Percentiles rank a stretch among this genome's conserved stretches.
Conservation (phyloP, 2,113 vertebrate genomes). For the Morone saxatilis region DNA sequence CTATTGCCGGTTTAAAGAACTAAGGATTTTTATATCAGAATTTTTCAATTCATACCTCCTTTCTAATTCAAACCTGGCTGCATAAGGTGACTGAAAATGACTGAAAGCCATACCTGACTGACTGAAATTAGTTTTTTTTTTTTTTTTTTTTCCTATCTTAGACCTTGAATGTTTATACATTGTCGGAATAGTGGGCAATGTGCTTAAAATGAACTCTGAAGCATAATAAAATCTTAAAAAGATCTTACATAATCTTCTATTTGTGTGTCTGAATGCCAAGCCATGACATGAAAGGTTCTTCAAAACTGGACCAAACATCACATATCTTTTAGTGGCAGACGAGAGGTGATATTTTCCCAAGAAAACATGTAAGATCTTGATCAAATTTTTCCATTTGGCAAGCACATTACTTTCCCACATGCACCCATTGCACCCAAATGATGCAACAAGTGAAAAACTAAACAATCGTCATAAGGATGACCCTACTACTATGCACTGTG, state of each 20-base stretch:
- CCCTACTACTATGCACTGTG: conserved; percentile 14
- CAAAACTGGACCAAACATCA: background rate
- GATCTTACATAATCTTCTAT: background rate
- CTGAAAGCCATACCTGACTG: background rate
- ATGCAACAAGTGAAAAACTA: conserved; percentile 53
- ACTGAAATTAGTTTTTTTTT: background rate
- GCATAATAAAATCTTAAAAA: background rate
- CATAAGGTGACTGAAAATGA: background rate
- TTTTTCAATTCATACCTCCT: background rate
- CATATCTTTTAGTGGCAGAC: background rate
- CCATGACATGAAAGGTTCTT: background rate
- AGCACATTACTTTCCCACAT: conserved; percentile 3
- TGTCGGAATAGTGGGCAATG: background rate
- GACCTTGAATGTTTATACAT: background rate
- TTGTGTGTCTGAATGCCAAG: background rate
- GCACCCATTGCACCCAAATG: conserved; percentile 31
- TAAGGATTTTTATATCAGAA: background rate
- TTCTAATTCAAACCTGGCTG: background rate
- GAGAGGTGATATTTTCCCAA: background rate
- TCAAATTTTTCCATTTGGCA: background rate
- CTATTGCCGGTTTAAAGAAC: background rate
- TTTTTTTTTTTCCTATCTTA: background rate
- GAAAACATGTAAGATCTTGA: background rate
- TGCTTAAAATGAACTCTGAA: background rate
- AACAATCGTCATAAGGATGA: conserved; percentile 28